Evolutionary conservation across 1,140 invertebrate species (phyloP).

Genomic region (Chlorops oryzae): DNA sequence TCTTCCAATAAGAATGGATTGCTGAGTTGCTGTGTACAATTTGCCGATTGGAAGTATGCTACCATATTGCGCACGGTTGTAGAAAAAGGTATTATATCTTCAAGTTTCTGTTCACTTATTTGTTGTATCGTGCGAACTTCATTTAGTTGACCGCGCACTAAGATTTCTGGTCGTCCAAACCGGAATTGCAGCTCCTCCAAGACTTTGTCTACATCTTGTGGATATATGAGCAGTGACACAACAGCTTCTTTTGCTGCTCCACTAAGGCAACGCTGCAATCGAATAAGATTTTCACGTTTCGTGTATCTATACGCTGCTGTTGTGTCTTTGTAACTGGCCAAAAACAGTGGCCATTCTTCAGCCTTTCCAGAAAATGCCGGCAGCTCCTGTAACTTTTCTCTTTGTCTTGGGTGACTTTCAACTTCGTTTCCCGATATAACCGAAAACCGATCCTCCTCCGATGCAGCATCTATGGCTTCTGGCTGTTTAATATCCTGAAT

Average conservation of each 20-base stretch:
- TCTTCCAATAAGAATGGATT: not conserved
- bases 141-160: not conserved
- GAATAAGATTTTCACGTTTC: conserved; percentile 6
- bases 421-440: no score
- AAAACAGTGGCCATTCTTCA: conserved; percentile 6
- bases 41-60: no score
- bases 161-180: not conserved
- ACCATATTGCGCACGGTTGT: not conserved
- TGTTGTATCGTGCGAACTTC: not conserved
- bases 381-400: conserved; percentile 1
- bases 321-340: conserved; percentile 7
- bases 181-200: not conserved
- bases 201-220: not conserved
- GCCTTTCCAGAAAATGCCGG: conserved; percentile 1
- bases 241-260: conserved; percentile 6
- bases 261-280: conserved; percentile 4
- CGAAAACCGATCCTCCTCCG: no score
- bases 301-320: conserved; percentile 2
- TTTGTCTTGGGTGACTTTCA: no score
- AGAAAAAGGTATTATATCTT: not conserved
- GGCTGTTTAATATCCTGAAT: no score
- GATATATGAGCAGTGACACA: conserved; percentile 4
- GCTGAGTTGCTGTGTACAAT: no score
- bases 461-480: no score
- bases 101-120: not conserved